Conservation (phyloP, 2,113 vertebrate genomes). For the Bombycilla garrulus region DNA sequence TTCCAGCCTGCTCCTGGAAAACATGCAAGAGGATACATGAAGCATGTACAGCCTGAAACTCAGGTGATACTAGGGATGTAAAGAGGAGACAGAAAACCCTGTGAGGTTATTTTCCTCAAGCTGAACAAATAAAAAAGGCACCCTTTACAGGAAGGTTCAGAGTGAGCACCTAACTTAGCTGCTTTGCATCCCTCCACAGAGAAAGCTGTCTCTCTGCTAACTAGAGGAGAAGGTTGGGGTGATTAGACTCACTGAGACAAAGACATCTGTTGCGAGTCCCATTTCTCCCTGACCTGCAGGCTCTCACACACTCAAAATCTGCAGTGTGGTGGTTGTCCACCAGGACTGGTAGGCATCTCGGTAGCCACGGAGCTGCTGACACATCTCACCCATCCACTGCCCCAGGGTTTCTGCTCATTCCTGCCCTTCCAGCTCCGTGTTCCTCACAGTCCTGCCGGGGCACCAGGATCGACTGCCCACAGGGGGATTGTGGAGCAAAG, state of each 20-base stretch:
- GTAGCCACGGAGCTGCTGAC: too few species aligned
- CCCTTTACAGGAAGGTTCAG: not conserved
- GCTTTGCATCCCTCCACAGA: not conserved
- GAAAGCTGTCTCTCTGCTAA: not conserved
- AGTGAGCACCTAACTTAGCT: not conserved
- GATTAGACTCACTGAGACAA: not conserved
- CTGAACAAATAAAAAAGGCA: not conserved
- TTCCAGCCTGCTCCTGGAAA: not conserved
- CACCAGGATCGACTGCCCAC: too few species aligned
- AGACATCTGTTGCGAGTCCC: not conserved
- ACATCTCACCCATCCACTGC: too few species aligned
- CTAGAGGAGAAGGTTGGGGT: not conserved
- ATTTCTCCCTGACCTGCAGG: not conserved
- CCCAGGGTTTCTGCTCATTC: too few species aligned
- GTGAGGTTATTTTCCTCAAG: not conserved
- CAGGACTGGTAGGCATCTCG: not conserved
- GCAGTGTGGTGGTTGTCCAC: accelerated
- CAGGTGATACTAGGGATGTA: not conserved
- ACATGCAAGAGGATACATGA: not conserved
- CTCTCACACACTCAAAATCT: not conserved
- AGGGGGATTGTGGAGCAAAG: too few species aligned
- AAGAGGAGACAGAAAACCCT: not conserved
- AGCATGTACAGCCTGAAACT: not conserved
- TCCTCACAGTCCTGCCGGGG: too few species aligned
- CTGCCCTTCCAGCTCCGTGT: too few species aligned